These are phyloP conservation scores for Bombycilla garrulus DNA, from an alignment of 2,113 vertebrate genomes.

Conservation along the genomic window DNA sequence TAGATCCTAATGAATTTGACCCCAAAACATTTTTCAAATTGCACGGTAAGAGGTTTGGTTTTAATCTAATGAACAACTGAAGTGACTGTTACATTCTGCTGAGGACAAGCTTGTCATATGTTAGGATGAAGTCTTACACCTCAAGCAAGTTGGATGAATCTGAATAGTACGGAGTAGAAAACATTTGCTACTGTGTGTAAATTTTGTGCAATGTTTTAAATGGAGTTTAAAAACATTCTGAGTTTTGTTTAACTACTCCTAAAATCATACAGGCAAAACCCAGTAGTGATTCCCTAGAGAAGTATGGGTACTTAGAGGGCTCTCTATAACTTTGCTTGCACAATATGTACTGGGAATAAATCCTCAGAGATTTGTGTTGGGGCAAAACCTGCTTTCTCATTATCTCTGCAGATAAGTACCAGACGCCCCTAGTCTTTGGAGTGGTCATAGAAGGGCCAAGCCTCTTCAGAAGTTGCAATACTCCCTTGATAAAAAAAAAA, in stretches of 20 bases:
- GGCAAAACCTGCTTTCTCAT: neutral
- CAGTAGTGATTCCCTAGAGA: neutral
- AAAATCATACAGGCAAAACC: neutral
- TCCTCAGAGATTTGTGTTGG: neutral
- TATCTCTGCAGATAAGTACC: neutral
- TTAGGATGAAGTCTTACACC: neutral
- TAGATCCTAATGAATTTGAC: constrained; percentile 96
- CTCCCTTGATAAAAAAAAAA: neutral
- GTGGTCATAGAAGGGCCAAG: neutral
- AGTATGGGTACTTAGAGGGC: neutral
- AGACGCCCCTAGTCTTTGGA: neutral
- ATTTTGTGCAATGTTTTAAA: neutral
- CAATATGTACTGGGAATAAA: neutral
- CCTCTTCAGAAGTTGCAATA: neutral
- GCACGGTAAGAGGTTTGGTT: constrained; percentile 83
- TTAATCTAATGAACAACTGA: constrained; percentile 26
- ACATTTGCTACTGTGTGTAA: neutral
- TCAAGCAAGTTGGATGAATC: neutral
- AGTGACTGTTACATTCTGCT: neutral
- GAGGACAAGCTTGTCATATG: neutral
- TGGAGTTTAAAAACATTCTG: neutral
- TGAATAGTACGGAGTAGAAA: neutral
- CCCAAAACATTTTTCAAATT: constrained; percentile 98
- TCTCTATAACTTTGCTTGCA: neutral
- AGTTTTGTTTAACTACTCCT: neutral